Conservation (phyloP, 2,797 vertebrate genomes). For the Gymnoscopelus braueri region DNA sequence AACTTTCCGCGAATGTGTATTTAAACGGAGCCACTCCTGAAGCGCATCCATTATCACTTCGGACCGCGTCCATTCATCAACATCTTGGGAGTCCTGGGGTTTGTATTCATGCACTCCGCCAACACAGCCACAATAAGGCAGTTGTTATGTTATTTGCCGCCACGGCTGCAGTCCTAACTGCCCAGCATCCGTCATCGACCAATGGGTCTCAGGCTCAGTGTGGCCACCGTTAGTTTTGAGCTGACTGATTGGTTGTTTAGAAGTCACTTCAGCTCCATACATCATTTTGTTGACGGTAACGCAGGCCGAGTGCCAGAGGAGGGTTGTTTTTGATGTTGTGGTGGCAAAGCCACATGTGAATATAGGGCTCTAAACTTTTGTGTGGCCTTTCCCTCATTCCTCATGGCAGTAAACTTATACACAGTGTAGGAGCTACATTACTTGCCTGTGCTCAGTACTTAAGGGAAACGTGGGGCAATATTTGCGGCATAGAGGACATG, state of each 20-base stretch:
- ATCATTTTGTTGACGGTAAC: conserved; percentile 62
- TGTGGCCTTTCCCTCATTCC: conserved; percentile 30
- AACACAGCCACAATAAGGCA: conserved; percentile 43
- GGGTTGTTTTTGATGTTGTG: conserved; percentile 34
- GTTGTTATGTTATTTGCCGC: conserved; percentile 58
- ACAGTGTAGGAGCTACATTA: background rate
- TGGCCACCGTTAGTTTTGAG: conserved; percentile 54
- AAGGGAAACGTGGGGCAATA: no score
- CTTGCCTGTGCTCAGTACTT: no score
- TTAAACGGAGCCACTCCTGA: conserved; percentile 50
- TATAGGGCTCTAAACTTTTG: background rate
- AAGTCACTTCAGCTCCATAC: conserved; percentile 55
- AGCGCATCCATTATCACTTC: conserved; percentile 56
- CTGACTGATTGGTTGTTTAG: conserved; percentile 73
- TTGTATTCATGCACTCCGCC: conserved; percentile 27
- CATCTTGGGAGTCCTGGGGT: conserved; percentile 40
- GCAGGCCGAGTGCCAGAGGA: conserved; percentile 38
- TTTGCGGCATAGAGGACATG: no score
- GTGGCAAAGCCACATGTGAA: conserved; percentile 25
- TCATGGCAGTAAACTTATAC: background rate
- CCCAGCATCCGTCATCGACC: conserved; percentile 65
- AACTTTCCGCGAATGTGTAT: conserved; percentile 57
- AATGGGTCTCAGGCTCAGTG: conserved; percentile 57
- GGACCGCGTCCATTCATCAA: conserved; percentile 60
- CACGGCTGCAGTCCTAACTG: conserved; percentile 20